Conservation (phyloP, 2,888 invertebrate genomes). For the Seira sanloemensis region DNA sequence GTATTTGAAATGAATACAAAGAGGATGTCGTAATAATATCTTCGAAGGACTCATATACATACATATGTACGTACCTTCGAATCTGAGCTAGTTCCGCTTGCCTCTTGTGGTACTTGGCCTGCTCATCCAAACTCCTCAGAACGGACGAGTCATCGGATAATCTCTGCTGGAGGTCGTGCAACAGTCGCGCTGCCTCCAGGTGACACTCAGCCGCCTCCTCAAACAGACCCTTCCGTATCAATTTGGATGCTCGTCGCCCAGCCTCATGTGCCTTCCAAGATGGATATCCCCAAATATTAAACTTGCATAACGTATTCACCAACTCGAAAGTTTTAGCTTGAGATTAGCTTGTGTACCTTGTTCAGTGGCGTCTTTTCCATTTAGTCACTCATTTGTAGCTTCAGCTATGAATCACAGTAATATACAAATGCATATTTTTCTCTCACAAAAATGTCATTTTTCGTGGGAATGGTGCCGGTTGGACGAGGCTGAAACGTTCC, state of each 20-base stretch:
- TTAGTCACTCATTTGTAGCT: constrained; percentile 19
- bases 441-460: too few relatives aligned
- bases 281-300: not conserved
- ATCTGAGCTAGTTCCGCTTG: constrained; percentile 69
- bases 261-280: constrained; percentile 69
- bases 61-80: too few relatives aligned
- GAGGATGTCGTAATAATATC: too few relatives aligned
- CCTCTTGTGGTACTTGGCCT: constrained; percentile 66
- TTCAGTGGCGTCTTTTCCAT: constrained; percentile 69
- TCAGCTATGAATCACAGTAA: too few relatives aligned
- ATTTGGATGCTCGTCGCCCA: constrained; percentile 67
- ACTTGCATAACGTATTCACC: not conserved
- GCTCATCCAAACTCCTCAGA: constrained; percentile 66
- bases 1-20: too few relatives aligned
- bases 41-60: too few relatives aligned
- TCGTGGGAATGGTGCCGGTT: too few relatives aligned
- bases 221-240: constrained; percentile 65
- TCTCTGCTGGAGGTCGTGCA: constrained; percentile 58
- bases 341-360: constrained; percentile 57
- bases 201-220: constrained; percentile 67
- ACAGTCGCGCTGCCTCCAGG: constrained; percentile 62
- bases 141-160: constrained; percentile 64
- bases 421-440: too few relatives aligned
- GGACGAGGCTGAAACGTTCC: too few relatives aligned
- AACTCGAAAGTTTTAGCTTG: not conserved